Conservation (phyloP, 2,113 vertebrate species). For the Phrynosoma platyrhinos region DNA sequence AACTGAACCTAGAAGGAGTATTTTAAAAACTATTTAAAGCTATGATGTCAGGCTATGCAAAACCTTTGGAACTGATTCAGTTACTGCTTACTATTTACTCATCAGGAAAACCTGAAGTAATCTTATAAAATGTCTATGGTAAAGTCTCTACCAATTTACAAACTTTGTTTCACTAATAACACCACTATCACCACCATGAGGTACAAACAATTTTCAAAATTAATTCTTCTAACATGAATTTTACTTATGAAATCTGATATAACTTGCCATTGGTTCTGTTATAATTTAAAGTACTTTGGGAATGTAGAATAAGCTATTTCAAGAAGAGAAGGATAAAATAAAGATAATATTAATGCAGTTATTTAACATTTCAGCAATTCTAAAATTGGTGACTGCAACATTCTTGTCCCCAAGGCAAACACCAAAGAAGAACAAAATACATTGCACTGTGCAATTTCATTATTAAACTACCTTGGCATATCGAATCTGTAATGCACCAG, state of each 20-base stretch:
- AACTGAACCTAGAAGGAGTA: not conserved
- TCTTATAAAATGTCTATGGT: not conserved
- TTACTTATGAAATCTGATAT: conserved; percentile 55
- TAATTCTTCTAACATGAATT: conserved; percentile 40
- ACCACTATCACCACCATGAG: conserved; percentile 25
- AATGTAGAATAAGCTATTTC: conserved; percentile 27
- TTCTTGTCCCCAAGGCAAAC: conserved; percentile 25
- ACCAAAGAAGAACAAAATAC: conserved; percentile 22
- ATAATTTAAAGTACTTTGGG: conserved; percentile 41
- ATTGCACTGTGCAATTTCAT: not conserved
- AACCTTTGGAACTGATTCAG: not conserved
- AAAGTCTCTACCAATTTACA: conserved; percentile 15
- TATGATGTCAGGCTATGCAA: not conserved
- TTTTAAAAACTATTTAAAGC: not conserved
- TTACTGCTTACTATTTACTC: not conserved
- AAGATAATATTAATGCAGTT: conserved; percentile 43
- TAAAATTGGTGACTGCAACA: conserved; percentile 37
- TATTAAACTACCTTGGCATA: conserved; percentile 89
- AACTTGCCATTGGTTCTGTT: conserved; percentile 45
- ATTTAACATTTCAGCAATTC: conserved; percentile 53
- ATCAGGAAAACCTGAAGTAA: conserved; percentile 11
- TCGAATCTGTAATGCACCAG: conserved; percentile 90
- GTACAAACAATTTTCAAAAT: conserved; percentile 37
- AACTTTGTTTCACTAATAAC: not conserved
- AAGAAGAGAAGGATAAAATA: conserved; percentile 45